Conservation (phyloP, 2,113 vertebrate species). For the Grallaria varia region DNA sequence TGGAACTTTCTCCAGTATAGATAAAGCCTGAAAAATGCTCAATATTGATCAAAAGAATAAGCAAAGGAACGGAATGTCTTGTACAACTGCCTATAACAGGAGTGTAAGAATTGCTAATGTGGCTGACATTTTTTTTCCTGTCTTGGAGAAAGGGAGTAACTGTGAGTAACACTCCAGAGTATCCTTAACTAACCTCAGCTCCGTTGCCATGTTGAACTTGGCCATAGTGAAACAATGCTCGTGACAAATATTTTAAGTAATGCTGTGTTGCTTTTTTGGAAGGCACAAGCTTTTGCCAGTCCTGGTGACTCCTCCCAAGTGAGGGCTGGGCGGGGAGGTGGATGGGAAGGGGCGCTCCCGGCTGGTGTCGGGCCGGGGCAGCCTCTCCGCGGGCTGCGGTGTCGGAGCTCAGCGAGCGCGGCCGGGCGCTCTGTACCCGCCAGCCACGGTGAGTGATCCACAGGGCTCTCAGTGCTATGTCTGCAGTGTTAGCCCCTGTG, state of each 20-base stretch:
- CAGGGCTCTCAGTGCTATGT: neutral
- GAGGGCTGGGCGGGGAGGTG: neutral
- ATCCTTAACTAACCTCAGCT: conserved; percentile 42
- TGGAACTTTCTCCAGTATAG: neutral
- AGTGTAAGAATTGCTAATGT: neutral
- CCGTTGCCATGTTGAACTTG: conserved; percentile 45
- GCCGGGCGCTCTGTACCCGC: neutral
- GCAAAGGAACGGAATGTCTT: neutral
- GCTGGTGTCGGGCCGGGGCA: neutral
- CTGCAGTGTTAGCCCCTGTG: neutral
- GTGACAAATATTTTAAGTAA: conserved; percentile 35
- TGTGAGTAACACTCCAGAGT: conserved; percentile 7
- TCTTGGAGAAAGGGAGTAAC: conserved; percentile 8
- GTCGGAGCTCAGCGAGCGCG: neutral
- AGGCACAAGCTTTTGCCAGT: neutral
- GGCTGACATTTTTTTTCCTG: neutral
- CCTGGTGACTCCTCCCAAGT: neutral
- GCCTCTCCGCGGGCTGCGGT: neutral
- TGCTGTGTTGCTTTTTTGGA: conserved; percentile 30
- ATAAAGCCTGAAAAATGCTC: neutral
- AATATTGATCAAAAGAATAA: neutral
- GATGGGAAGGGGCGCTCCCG: neutral
- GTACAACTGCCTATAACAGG: neutral
- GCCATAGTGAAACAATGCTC: conserved; percentile 27
- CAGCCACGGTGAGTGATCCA: neutral